Base-by-base conservation (phyloP, 2,797 vertebrate species). In the Sebastes itinus region DNA sequence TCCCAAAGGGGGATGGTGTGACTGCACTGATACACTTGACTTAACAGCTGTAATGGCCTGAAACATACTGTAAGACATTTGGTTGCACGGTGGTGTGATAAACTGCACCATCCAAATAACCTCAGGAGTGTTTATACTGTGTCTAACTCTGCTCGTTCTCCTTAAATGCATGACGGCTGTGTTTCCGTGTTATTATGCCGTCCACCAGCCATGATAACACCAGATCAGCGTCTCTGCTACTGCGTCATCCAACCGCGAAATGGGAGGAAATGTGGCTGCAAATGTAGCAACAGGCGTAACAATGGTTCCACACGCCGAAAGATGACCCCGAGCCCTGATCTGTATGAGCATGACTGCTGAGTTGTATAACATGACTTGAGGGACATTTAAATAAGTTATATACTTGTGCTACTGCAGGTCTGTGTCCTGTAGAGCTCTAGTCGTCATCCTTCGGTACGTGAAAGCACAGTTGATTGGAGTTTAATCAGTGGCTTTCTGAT, bases 401-500 rank as follows among this genome's bases (percentile, higher is more conserved):
- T 72, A 80, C 80, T 81, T 58, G 81, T 84, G 82, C 81, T 79
- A 76, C 65, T 59, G 79, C 69, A 78, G 86, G 80, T 88, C 72
- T 85, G 66, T 77, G 33, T 86, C 72, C 63, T 85, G 74, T 77
- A 65, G 81, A 91, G 91, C 89, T 93, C 91, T 73, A 91, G 92
- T 82, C 28, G 83, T 95, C 95, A 95, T 95, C 94, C 92, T 96
- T 95, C 87, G 92, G 94, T 92, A 94, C 80, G 92, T 95, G 95
- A 95, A 96, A 95, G 93, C 95, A 95, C 91, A 92, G 92, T 94
- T 83, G 83, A 86, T 88, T 94, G 86, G 89, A 92, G 93, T 96
- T 96, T 96, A 96, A 96, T 96, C 95, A 96, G 96, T 85, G 78
- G 88, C 90, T 94, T 92, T 93, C 95, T 96, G 95, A 96, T 96